phyloP scores from a whole-genome alignment of 2,888 invertebrate species.

The Chorisops tibialis region DNA sequence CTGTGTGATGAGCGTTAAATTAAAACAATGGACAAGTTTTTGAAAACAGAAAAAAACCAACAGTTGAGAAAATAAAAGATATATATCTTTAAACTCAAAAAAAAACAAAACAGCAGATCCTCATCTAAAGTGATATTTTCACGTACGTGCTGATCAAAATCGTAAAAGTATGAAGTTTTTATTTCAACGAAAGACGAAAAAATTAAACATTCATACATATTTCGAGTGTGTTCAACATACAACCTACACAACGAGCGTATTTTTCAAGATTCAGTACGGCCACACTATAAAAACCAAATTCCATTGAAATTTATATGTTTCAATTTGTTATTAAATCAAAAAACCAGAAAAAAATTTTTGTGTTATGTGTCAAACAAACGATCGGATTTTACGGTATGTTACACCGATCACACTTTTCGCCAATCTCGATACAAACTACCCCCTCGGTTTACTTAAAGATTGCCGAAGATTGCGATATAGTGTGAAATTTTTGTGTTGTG shows the following conservation, averaged over 20 bases:
- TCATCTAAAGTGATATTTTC: too few species aligned
- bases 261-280: too few species aligned
- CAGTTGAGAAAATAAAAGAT: background rate
- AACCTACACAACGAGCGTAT: too few species aligned
- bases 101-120: background rate
- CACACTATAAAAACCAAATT: background rate
- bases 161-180: background rate
- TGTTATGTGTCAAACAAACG: constrained; percentile 11
- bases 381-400: constrained; percentile 3
- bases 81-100: background rate
- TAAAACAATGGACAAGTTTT: constrained; percentile 11
- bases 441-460: too few species aligned
- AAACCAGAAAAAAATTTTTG: background rate
- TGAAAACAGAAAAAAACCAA: background rate
- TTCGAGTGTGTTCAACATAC: too few species aligned
- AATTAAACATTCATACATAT: background rate
- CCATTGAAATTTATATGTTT: constrained; percentile 32
- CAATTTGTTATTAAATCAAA: constrained; percentile 33
- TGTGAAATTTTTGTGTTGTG: constrained; percentile 10
- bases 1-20: constrained; percentile 6
- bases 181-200: background rate
- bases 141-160: constrained; percentile 12
- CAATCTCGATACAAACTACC: background rate
- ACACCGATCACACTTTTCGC: constrained; percentile 2
- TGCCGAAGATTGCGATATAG: background rate